Evolutionary conservation across 2,797 vertebrate genomes (phyloP), one percentile per base, ranked within the genome.

Genomic region (Yasuhikotakia modesta): DNA sequence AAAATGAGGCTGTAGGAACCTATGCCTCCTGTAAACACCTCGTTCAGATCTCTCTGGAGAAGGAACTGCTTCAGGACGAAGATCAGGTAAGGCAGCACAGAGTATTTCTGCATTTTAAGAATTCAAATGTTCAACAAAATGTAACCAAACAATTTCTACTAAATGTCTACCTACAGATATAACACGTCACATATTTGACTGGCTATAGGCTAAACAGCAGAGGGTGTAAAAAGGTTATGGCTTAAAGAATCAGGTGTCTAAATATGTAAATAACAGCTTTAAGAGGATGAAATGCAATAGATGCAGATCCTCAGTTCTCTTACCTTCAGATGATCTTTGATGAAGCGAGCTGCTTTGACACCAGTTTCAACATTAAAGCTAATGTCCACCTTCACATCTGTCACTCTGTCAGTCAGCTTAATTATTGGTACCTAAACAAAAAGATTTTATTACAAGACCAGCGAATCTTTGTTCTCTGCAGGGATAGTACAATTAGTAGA

Each of bases 1-100:
- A 99, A 95, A 92, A 99, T 98, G 71, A 99, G 95, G 92, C 97
- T 96, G 90, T 99, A 99, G n/a, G 97, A 99, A 88, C 97, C 97
- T 90, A 99, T 98, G 82, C 97, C 97, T 53, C 97, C 97, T 1
- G 97, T 99, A 91, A 99, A 99, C 87, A 98, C 97, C 90, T 99
- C 97, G 72, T 99, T 99, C 74, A 99, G 91, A 87, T 99, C 96
- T 88, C 97, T 95, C 90, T 99, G 97, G 85, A 99, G 95, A 78
- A 99, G 94, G 86, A 99, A 99, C 92, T 99, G 97, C 89, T 99
- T 99, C 90, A 99, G 91, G 66, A 98, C 96, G 92, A 99, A 96
- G 93, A 99, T 98, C 94, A 99, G 91, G 88, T 99, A 97, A 83
- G 97, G 97, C 91, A 99, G 95, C 91, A 97, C 92, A 0, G 97